Percentiles rank a stretch among this genome's conserved stretches.
These are phyloP conservation scores for Lingula anatina DNA, from an alignment of 2,888 invertebrate genomes.

Conservation along the genomic window DNA sequence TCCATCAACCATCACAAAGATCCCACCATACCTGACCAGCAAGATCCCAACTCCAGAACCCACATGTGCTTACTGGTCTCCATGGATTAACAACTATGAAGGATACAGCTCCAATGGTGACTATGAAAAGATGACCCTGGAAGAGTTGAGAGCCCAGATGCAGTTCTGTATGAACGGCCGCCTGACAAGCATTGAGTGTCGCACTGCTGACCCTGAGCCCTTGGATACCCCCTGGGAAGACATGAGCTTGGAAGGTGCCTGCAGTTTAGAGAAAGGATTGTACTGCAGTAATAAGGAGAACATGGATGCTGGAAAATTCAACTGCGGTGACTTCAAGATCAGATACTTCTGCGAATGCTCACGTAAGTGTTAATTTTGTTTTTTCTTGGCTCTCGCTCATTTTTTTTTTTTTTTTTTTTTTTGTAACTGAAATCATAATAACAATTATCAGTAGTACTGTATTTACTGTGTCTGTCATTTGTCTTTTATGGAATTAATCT, in stretches of 20 bases:
- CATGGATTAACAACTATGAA: neutral
- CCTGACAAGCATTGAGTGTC: neutral
- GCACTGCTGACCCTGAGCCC: neutral
- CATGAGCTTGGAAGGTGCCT: neutral
- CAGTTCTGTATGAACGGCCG: neutral
- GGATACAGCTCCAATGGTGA: neutral
- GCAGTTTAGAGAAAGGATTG: neutral
- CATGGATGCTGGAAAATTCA: neutral
- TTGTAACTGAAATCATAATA: too few species aligned
- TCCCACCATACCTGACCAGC: too few species aligned
- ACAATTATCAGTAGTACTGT: too few species aligned
- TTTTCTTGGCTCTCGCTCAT: too few species aligned
- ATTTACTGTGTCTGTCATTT: too few species aligned
- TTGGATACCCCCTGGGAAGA: neutral
- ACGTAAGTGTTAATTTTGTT: neutral
- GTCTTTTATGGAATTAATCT: too few species aligned
- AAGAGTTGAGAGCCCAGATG: too few species aligned
- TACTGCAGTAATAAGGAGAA: neutral
- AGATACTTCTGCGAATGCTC: conserved; percentile 33
- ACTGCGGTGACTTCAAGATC: conserved; percentile 43
- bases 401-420: neutral
- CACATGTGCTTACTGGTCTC: neutral
- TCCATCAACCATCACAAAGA: too few species aligned
- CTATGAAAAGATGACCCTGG: neutral
- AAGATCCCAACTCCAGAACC: neutral